Percentiles rank a stretch among this genome's conserved stretches.
These are phyloP conservation scores for Volucella inanis DNA, from an alignment of 2,888 invertebrate genomes.

Conservation along the genomic window DNA sequence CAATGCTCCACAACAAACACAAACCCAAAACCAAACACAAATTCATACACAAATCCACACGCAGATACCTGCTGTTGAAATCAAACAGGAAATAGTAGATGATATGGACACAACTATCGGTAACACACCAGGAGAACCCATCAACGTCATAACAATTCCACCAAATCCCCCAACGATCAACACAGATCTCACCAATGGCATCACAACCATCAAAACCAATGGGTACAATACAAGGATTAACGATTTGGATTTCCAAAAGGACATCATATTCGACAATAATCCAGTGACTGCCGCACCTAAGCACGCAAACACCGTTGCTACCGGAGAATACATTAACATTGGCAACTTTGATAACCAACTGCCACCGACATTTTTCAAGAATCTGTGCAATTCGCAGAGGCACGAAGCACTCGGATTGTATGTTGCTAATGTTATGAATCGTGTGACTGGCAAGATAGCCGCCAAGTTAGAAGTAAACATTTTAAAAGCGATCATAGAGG, in stretches of 20 bases:
- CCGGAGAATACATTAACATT: constrained; percentile 79
- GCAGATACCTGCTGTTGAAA: constrained; percentile 77
- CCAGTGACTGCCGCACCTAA: constrained; percentile 52
- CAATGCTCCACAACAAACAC: background rate
- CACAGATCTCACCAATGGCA: constrained; percentile 76
- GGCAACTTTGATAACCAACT: constrained; percentile 81
- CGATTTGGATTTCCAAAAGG: constrained; percentile 80
- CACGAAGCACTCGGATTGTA: constrained; percentile 82
- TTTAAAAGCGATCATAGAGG: constrained; percentile 81
- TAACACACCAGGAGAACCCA: constrained; percentile 74
- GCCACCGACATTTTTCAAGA: constrained; percentile 82
- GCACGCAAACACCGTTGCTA: constrained; percentile 14
- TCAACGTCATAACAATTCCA: constrained; percentile 81
- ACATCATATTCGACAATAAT: constrained; percentile 80
- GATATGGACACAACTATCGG: constrained; percentile 55
- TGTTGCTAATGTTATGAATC: constrained; percentile 82
- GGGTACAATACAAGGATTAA: constrained; percentile 81
- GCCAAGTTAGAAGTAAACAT: constrained; percentile 81
- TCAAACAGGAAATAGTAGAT: constrained; percentile 79
- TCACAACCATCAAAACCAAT: constrained; percentile 77
- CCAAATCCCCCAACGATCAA: constrained; percentile 70
- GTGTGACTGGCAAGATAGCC: constrained; percentile 79
- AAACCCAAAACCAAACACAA: constrained; percentile 68
- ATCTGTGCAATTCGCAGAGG: constrained; percentile 81
- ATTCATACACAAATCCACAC: constrained; percentile 48